These are phyloP conservation scores for Poecilia picta DNA, from an alignment of 2,797 vertebrate species.

Conservation along the genomic window DNA sequence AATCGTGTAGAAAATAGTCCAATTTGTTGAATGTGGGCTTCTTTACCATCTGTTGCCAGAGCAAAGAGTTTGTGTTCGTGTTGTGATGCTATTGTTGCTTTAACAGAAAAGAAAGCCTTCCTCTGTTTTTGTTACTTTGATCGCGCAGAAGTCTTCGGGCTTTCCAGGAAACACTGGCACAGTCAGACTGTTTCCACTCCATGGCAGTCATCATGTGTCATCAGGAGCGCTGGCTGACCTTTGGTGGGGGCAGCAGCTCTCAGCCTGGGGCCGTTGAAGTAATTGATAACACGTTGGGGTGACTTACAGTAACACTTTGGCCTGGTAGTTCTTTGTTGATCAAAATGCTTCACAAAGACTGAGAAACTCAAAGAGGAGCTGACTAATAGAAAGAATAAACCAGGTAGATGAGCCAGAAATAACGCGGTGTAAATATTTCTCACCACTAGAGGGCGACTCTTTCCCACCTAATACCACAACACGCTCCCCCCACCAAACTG, in stretches of 20 bases:
- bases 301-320: constrained; percentile 15
- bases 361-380: not conserved
- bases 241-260: constrained; percentile 10
- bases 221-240: constrained; percentile 24
- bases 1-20: not conserved
- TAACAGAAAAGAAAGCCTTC: constrained; percentile 4
- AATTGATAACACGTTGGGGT: constrained; percentile 27
- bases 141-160: constrained; percentile 6
- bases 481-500: not conserved
- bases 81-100: not conserved
- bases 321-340: constrained; percentile 3
- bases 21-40: not conserved
- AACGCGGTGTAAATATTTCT: fast-evolving
- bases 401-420: not conserved
- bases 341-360: not conserved
- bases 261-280: constrained; percentile 2
- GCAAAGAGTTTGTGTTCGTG: not conserved
- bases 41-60: not conserved
- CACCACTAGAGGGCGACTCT: constrained; percentile 53
- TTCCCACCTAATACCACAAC: constrained; percentile 1
- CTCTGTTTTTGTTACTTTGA: constrained; percentile 22
- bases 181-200: constrained; percentile 15
- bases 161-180: constrained; percentile 25
- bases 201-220: constrained; percentile 2
- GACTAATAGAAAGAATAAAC: not conserved